Conservation (phyloP, 2,888 invertebrate species). For the Idaea dimidiata region DNA sequence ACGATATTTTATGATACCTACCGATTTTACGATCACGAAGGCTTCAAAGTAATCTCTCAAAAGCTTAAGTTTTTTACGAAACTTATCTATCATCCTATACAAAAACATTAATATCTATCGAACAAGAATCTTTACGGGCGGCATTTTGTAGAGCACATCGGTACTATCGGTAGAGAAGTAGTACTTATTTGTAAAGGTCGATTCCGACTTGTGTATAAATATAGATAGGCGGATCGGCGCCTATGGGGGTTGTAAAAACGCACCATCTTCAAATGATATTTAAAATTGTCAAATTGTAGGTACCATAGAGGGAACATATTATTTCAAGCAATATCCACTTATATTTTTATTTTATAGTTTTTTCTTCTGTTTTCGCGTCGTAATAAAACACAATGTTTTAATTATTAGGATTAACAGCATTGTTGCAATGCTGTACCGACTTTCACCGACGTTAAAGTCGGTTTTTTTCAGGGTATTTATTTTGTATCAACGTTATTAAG, state of each 20-base stretch:
- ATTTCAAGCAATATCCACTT: too few relatives aligned
- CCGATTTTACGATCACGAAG: slow-evolving; percentile 7
- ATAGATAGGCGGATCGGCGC: slow-evolving; percentile 29
- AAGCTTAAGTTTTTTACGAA: slow-evolving; percentile 3
- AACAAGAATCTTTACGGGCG: slow-evolving; percentile 47
- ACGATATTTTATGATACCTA: slow-evolving; percentile 8
- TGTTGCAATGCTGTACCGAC: too few relatives aligned
- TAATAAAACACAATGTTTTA: too few relatives aligned
- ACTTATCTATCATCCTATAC: slow-evolving; percentile 29
- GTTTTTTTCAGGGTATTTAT: too few relatives aligned
- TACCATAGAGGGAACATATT: background rate
- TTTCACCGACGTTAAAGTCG: too few relatives aligned
- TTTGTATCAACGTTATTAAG: too few relatives aligned
- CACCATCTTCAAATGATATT: slow-evolving; percentile 14
- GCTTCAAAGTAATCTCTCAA: slow-evolving; percentile 2
- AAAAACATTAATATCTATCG: slow-evolving; percentile 45
- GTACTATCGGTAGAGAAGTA: slow-evolving; percentile 45
- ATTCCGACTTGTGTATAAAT: slow-evolving; percentile 27
- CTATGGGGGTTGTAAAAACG: slow-evolving; percentile 63
- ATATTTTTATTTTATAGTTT: too few relatives aligned
- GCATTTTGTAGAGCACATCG: slow-evolving; percentile 66
- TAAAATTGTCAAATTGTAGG: background rate
- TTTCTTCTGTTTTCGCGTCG: too few relatives aligned
- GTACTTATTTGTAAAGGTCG: slow-evolving; percentile 70
- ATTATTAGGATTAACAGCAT: too few relatives aligned